Evolutionary conservation across 2,113 vertebrate genomes (phyloP).

Genomic region (Myotis brandtii): DNA sequence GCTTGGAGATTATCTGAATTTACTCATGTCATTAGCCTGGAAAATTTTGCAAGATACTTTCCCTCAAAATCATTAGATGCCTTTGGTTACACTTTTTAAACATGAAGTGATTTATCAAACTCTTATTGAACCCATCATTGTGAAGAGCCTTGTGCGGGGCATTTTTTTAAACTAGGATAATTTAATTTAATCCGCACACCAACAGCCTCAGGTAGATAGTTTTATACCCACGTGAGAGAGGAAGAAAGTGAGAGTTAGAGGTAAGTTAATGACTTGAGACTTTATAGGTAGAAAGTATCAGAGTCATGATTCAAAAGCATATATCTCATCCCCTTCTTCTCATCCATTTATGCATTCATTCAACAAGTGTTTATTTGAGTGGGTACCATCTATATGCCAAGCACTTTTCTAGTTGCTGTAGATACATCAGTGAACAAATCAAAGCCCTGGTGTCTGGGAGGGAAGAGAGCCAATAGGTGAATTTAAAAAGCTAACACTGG

Average conservation of each 20-base stretch:
- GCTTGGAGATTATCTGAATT: constrained; percentile 69
- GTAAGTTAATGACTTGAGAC: not conserved
- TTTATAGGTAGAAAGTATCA: not conserved
- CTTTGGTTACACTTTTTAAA: constrained; percentile 14
- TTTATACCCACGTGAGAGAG: not conserved
- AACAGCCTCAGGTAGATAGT: not conserved
- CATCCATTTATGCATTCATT: not conserved
- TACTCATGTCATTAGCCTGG: constrained; percentile 59
- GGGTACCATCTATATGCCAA: not conserved
- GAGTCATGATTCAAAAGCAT: not conserved
- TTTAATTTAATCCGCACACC: not conserved
- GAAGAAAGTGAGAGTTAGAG: not conserved
- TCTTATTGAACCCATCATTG: not conserved
- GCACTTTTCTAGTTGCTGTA: not conserved
- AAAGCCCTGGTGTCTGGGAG: not conserved
- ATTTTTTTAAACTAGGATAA: not conserved
- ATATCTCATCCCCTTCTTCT: not conserved
- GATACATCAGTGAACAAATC: not conserved
- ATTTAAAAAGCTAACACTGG: not conserved
- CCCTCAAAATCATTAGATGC: constrained; percentile 30
- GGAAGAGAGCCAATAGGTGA: not conserved
- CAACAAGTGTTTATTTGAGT: not conserved
- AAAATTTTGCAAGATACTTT: constrained; percentile 53
- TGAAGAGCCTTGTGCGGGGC: not conserved
- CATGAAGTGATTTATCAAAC: constrained; percentile 9